Evolutionary conservation across 2,113 vertebrate genomes (phyloP), one percentile per base, ranked within the genome.

Genomic region (Callionymus lyra): DNA sequence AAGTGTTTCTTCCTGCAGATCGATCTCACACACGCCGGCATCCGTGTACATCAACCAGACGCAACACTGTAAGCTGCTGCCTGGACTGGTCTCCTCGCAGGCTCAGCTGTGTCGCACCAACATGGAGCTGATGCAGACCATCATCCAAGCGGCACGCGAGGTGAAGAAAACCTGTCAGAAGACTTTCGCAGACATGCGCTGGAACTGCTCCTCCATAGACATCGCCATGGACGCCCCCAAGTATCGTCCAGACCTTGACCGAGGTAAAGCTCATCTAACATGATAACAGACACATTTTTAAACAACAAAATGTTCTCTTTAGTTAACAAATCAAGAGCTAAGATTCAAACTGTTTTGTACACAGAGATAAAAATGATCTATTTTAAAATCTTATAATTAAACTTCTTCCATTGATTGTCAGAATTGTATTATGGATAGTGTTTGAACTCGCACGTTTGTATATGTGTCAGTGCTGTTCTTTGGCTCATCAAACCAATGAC

Each of bases 131-230:
- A 97, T 98, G 94, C 92, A 90, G 12, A 95, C 89, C 67, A 83
- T 98, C 13, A 84, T 94, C 68, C 90, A 91, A 35, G 93, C 95
- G 0, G 94, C 94, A 0, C 84, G 87, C 0, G 92, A 96, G 53
- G 94, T 91, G 67, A 91, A 90, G 70, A 95, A 95, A 74, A 91
- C 90, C 1, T 99, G 95, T 68, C 90, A 90, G 55, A 92, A 92
- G 80, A 88, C 93, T 0, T 99, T 99, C 1, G 52, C 85, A 0
- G 94, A 99, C 65, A 99, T 99, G 95, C 78, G 94, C 36, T 99
- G 94, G 95, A 98, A 98, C 83, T 98, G 95, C 65, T 95, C 95
- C 16, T 94, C 94, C 63, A 95, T 98, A 1, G 92, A 94, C 16
- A 83, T 78, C 19, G 60, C 93, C 34, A 76, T 83, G 0, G 90